Percentiles rank a stretch among this genome's conserved stretches.
Evolutionary conservation across 2,888 invertebrate genomes (phyloP).

Genomic region (Ariolimax columbianus): DNA sequence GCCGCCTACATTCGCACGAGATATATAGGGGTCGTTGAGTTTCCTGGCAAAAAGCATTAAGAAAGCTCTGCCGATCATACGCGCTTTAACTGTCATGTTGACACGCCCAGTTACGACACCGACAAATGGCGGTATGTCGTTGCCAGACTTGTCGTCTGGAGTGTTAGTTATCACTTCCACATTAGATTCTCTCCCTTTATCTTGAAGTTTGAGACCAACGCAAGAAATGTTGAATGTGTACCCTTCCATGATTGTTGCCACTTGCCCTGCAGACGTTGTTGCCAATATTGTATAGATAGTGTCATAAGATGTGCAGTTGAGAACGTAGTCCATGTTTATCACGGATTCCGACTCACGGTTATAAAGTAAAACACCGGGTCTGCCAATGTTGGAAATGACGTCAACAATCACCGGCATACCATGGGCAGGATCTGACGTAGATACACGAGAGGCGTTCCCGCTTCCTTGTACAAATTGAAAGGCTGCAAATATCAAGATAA

Average conservation of each 20-base stretch:
- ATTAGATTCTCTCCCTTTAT: neutral
- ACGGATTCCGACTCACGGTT: neutral
- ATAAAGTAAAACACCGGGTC: slow-evolving; percentile 11
- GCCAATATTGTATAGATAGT: slow-evolving; percentile 6
- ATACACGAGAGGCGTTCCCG: neutral
- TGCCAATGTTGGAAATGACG: slow-evolving; percentile 22
- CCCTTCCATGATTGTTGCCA: neutral
- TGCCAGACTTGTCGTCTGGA: neutral
- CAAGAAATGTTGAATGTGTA: slow-evolving; percentile 9
- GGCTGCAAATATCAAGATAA: neutral
- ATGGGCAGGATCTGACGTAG: neutral
- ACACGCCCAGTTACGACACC: slow-evolving; percentile 8
- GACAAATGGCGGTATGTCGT: neutral
- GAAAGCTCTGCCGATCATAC: slow-evolving; percentile 40
- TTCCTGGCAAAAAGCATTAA: slow-evolving; percentile 29
- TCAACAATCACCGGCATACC: neutral
- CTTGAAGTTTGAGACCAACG: neutral
- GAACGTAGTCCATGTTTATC: neutral
- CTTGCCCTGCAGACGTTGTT: slow-evolving; percentile 1
- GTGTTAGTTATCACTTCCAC: neutral
- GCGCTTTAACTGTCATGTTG: slow-evolving; percentile 27
- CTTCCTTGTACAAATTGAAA: neutral
- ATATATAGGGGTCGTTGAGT: neutral
- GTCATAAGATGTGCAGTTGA: slow-evolving; percentile 18
- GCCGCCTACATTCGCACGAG: neutral